Evolutionary conservation across 2,888 invertebrate species (phyloP), one percentile per base, ranked within the genome.

Genomic region (Lampropteryx suffumata): DNA sequence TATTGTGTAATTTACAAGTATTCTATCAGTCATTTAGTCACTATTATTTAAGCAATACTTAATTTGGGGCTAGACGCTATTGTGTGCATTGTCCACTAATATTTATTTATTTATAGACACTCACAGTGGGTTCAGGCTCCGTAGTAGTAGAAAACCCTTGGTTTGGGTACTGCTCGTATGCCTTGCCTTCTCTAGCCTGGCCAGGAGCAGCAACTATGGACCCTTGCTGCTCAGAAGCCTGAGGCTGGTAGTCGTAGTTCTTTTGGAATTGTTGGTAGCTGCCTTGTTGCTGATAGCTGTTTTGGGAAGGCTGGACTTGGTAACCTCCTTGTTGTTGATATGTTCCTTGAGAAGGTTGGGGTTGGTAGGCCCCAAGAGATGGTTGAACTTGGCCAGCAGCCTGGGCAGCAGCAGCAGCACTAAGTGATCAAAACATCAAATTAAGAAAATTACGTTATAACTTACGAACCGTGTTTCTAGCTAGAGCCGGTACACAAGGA

Each of bases 91-190:
- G n/a, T n/a, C n/a, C n/a, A n/a, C n/a, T n/a, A n/a, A n/a, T n/a
- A n/a, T n/a, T n/a, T n/a, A n/a, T n/a, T n/a, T n/a, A n/a, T n/a
- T n/a, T n/a, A n/a, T 21, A 21, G 5, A 24, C 21, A 81, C 85
- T 82, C 48, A 89, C 89, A 55, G 89, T 89, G 28, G 88, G 82
- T 28, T 85, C 83, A 27, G 88, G 82, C 28, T 84, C 82, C 57
- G 28, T 59, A 51, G 55, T 62, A 35, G 59, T 52, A 44, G 48
- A 55, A 55, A 44, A 53, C 14, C 5, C 21, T 26, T 52, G 45
- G 43, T 43, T 12, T 13, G 42, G 40, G 32, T 42, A 27, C 28
- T 48, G 50, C 3, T 30, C 50, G 42, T 62, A 62, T 1, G 76
- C 71, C 42, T 69, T 76, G 54, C 67, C 74, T 50, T 76, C 72